Percentiles rank a stretch among this genome's conserved stretches.
Conservation (phyloP, 1,140 invertebrate species). For the Thaumetopoea pityocampa region DNA sequence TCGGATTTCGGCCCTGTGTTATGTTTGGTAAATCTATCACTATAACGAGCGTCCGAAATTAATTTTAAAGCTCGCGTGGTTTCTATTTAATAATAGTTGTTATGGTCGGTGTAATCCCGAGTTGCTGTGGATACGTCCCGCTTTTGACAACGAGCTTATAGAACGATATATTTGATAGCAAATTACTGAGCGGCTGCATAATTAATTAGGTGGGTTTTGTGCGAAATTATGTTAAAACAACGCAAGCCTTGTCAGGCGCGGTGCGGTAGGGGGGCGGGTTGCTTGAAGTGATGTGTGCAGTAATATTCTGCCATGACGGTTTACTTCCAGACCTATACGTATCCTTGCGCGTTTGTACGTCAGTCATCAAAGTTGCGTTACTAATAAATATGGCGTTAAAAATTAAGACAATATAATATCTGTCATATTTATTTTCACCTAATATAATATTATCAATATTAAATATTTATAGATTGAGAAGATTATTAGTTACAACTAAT, state of each 20-base stretch:
- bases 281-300: slow-evolving; percentile 9
- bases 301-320: too few species aligned
- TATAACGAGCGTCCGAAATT: slow-evolving; percentile 43
- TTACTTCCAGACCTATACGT: too few species aligned
- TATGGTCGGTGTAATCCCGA: slow-evolving; percentile 39
- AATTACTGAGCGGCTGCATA: slow-evolving; percentile 19
- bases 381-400: too few species aligned
- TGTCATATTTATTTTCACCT: too few species aligned
- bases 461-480: too few species aligned
- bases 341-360: slow-evolving; percentile 1
- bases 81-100: slow-evolving; percentile 53
- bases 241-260: slow-evolving; percentile 11
- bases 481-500: too few species aligned
- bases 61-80: slow-evolving; percentile 43
- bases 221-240: slow-evolving; percentile 15
- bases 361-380: slow-evolving; percentile 16
- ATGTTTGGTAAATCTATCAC: slow-evolving; percentile 69
- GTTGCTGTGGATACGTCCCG: slow-evolving; percentile 23
- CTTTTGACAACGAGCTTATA: slow-evolving; percentile 35
- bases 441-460: too few species aligned
- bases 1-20: slow-evolving; percentile 61
- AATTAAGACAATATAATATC: too few species aligned
- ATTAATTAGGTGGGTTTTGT: slow-evolving; percentile 22
- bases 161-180: slow-evolving; percentile 28
- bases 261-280: slow-evolving; percentile 10